Conservation (phyloP, 92 coral and sea anemone genomes). For the Micromussa lordhowensis region DNA sequence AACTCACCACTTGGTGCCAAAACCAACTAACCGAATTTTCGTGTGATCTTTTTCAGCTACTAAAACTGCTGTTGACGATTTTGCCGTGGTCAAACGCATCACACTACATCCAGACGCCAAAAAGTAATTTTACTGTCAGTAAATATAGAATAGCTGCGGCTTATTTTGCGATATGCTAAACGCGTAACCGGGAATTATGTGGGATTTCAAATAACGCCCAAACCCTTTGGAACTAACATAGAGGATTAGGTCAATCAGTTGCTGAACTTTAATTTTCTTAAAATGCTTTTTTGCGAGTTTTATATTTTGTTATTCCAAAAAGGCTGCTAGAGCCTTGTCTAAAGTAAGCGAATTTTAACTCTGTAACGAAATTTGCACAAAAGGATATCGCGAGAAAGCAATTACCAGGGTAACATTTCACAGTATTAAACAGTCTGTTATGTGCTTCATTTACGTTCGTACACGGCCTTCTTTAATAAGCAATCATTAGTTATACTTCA, state of each 20-base stretch:
- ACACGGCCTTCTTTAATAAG: neutral
- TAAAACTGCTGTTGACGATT: neutral
- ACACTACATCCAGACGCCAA: neutral
- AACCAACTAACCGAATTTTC: neutral
- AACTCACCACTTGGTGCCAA: neutral
- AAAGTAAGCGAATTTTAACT: neutral
- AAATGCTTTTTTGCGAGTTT: neutral
- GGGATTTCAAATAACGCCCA: neutral
- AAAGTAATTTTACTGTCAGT: constrained; percentile 5
- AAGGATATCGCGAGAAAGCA: neutral
- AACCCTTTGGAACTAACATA: neutral
- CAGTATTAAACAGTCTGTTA: neutral
- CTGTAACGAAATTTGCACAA: neutral
- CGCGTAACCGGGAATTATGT: too few relatives aligned
- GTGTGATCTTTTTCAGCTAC: constrained; percentile 23
- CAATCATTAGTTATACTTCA: neutral
- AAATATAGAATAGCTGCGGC: neutral
- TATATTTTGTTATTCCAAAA: neutral
- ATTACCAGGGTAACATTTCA: neutral
- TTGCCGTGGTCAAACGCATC: neutral
- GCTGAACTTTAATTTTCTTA: neutral
- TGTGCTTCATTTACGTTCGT: neutral
- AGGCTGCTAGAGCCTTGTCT: neutral
- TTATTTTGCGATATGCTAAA: neutral
- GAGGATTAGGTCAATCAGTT: neutral